phyloP scores from a whole-genome alignment of 2,113 vertebrate genomes.

The Nanger granti region DNA sequence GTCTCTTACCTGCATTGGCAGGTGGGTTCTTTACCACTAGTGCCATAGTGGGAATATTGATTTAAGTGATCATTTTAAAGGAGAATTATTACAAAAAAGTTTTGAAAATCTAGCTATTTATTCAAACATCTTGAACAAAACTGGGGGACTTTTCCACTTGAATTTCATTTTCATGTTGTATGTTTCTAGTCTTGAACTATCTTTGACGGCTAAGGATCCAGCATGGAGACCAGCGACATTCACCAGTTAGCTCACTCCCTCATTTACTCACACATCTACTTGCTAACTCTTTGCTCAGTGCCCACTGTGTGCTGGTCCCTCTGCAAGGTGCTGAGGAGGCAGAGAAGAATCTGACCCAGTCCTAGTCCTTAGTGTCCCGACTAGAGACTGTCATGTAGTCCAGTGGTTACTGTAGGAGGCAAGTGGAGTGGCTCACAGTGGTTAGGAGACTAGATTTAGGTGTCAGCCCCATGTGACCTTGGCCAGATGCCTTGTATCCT shows the following conservation, averaged over 20 bases:
- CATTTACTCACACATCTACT: neutral
- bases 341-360: neutral
- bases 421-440: neutral
- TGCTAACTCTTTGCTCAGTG: neutral
- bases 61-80: neutral
- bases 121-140: neutral
- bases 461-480: neutral
- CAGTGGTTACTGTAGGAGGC: neutral
- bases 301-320: neutral
- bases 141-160: neutral
- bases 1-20: neutral
- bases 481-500: neutral
- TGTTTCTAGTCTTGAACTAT: neutral
- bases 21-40: neutral
- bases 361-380: neutral
- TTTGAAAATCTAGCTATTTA: neutral
- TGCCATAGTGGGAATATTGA: neutral
- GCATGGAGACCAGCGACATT: rapidly evolving
- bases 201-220: neutral
- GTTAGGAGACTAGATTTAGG: neutral
- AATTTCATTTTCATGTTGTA: neutral
- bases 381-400: neutral
- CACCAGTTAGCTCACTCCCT: neutral
- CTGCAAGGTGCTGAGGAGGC: neutral
- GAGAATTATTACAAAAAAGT: neutral